Conservation (phyloP, 2,113 vertebrate species). For the Dissostichus mawsoni region DNA sequence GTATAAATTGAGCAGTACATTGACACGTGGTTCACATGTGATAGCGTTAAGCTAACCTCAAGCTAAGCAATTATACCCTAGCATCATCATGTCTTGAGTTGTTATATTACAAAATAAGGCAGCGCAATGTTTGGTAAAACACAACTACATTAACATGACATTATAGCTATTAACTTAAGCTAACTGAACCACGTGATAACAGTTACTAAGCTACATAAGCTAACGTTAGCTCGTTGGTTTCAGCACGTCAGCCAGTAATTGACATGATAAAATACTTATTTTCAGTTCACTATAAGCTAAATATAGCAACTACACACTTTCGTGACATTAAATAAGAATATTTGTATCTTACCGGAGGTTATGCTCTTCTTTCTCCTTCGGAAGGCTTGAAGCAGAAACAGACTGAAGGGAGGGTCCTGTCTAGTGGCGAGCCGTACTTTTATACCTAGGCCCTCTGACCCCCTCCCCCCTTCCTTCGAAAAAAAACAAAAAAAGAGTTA, state of each 20-base stretch:
- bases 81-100: rapidly evolving
- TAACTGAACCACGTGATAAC: background rate
- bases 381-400: background rate
- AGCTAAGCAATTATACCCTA: background rate
- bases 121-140: too few relatives aligned
- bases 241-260: background rate
- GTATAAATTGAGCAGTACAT: background rate
- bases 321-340: too few relatives aligned
- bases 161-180: rapidly evolving
- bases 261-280: too few relatives aligned
- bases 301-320: too few relatives aligned
- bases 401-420: rapidly evolving
- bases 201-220: background rate
- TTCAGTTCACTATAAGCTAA: too few relatives aligned
- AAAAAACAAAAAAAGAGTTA: too few relatives aligned
- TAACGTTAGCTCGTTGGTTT: background rate
- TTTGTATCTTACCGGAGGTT: background rate
- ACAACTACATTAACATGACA: background rate
- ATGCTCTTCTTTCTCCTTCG: rapidly evolving
- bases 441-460: too few relatives aligned
- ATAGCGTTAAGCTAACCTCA: background rate
- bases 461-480: too few relatives aligned
- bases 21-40: constrained; percentile 42
- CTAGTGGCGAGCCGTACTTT: too few relatives aligned
- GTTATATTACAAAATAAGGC: rapidly evolving